Evolutionary conservation across 2,888 invertebrate species (phyloP), one percentile per base, ranked within the genome.

Genomic region (Clivina fossor): DNA sequence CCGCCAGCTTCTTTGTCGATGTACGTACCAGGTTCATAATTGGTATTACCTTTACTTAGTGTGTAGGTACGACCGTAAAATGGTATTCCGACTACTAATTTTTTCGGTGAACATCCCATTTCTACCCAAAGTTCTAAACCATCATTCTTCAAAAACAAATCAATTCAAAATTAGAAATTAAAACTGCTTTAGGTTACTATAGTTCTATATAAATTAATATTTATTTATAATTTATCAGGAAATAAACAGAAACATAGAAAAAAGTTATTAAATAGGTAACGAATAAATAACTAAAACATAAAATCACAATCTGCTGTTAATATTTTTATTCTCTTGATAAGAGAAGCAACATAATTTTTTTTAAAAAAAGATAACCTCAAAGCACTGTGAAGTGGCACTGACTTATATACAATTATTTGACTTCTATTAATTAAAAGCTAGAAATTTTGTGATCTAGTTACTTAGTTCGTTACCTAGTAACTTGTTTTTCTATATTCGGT

Each of bases 1-100:
- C 93, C 93, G 1, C 89, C 92, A 2, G 90, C 90, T 76, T 92
- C 93, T 72, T 92, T 92, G 70, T 92, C 90, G 68, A 93, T 90
- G 69, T 87, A 91, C 0, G 93, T 92, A 24, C 92, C 91, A 30
- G 87, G 80, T 46, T 84, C 84, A 68, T 91, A 88, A 76, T 92
- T 90, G 61, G 80, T 90, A 72, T 90, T 92, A 8, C 91, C 86
- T 53, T 80, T 81, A 53, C 90, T 86, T 18, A 93, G 76, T 0
- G 92, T 92, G 70, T 84, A 93, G 1, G 89, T 86, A 48, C 93
- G 82, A 0, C 93, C 93, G 70, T 93, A 93, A 76, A 93, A 91
- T 0, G 93, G 93, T 47, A 93, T 82, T 11, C 93, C 93, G 1
- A 93, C 90, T 0, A 93, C 85, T 30, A 93, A 75, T 72, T 93